Evolutionary conservation across 2,797 vertebrate species (phyloP).

Genomic region (Lerista edwardsae): DNA sequence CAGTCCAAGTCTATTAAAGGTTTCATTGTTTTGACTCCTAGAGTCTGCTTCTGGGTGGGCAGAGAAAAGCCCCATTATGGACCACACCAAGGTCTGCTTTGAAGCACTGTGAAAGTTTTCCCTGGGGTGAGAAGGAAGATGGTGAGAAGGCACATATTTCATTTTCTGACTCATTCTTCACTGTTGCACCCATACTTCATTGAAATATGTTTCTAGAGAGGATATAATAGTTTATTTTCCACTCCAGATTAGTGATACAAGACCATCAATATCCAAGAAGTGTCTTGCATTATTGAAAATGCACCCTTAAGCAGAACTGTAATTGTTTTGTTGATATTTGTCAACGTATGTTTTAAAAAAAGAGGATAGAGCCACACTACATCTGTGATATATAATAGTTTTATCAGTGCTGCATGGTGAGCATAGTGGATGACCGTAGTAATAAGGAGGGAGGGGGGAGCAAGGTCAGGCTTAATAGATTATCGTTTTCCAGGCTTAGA

Average conservation of each 20-base stretch:
- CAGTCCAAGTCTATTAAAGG: not conserved
- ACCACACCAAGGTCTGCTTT: slow-evolving; percentile 21
- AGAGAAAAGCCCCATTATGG: slow-evolving; percentile 21
- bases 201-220: slow-evolving; percentile 31
- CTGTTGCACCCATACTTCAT: slow-evolving; percentile 1
- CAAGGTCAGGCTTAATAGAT: not conserved
- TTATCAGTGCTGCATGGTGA: no score
- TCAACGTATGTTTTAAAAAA: not conserved
- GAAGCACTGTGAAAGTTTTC: slow-evolving; percentile 20
- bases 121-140: not conserved
- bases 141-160: slow-evolving; percentile 1
- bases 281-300: not conserved
- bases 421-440: not conserved
- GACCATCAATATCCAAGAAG: not conserved
- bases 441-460: not conserved
- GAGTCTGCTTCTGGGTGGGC: slow-evolving; percentile 39
- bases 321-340: not conserved
- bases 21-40: slow-evolving; percentile 34
- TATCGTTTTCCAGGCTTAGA: not conserved
- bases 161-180: slow-evolving; percentile 8
- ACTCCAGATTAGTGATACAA: not conserved
- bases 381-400: not conserved
- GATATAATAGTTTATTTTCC: not conserved
- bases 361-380: not conserved
- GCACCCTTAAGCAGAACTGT: not conserved